Evolutionary conservation across 92 coral and sea anemone genomes (phyloP).

Genomic region (Palythoa heliodiscus): DNA sequence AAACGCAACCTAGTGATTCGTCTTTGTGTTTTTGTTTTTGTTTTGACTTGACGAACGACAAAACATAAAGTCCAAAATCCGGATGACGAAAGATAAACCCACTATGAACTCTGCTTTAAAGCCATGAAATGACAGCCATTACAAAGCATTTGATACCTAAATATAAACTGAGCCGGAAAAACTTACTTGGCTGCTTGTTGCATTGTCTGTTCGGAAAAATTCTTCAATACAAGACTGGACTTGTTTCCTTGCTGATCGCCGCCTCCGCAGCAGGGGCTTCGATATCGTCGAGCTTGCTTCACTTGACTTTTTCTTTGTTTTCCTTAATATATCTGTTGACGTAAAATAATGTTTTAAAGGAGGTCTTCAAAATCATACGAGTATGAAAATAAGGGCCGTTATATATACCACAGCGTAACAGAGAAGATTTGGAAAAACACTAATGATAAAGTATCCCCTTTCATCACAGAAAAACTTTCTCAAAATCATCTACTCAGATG

Average conservation of each 20-base stretch:
- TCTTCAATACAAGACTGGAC: slow-evolving; percentile 15
- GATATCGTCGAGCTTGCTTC: background rate
- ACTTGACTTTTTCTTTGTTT: slow-evolving; percentile 13
- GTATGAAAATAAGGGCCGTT: background rate
- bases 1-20: background rate
- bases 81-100: background rate
- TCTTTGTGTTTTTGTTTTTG: background rate
- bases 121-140: background rate
- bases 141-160: background rate
- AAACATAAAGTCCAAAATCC: background rate
- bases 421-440: background rate
- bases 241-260: background rate
- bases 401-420: background rate
- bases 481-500: background rate
- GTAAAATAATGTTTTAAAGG: background rate
- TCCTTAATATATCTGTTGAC: slow-evolving; percentile 27
- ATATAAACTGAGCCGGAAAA: background rate
- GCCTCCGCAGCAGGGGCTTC: slow-evolving; percentile 25
- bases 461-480: slow-evolving; percentile 23
- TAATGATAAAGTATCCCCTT: background rate
- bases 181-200: slow-evolving; percentile 15
- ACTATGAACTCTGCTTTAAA: background rate
- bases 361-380: background rate
- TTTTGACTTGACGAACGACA: background rate
- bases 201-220: slow-evolving; percentile 15